These are phyloP conservation scores for Anser brachyrhynchus DNA, from an alignment of 2,113 vertebrate species.

Conservation along the genomic window DNA sequence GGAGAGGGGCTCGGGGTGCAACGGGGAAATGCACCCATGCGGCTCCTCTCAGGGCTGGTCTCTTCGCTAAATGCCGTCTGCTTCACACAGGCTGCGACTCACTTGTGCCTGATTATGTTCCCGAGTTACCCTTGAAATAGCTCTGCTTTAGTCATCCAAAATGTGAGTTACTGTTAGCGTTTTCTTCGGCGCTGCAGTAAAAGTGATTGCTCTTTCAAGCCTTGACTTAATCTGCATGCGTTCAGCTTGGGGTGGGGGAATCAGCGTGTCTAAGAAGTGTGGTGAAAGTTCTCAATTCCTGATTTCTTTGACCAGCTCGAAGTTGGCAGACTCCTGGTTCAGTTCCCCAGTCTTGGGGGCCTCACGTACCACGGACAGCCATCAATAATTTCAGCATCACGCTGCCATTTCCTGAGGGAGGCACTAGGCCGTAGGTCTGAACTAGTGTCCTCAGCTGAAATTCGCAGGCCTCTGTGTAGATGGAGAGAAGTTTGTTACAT, in stretches of 20 bases:
- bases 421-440: conserved; percentile 42
- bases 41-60: neutral
- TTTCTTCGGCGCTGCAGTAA: neutral
- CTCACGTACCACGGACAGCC: neutral
- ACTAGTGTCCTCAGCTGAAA: conserved; percentile 55
- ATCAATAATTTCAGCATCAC: conserved; percentile 49
- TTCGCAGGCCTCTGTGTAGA: neutral
- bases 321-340: neutral
- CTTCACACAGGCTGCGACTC: neutral
- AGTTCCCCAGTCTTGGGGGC: neutral
- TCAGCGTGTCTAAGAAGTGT: neutral
- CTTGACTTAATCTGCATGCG: neutral
- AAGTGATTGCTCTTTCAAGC: neutral
- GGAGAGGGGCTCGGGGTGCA: neutral
- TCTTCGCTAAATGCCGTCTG: neutral
- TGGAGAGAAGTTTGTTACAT: conserved; percentile 41
- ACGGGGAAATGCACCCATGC: neutral
- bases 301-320: neutral
- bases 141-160: neutral
- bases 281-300: neutral
- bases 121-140: conserved; percentile 7
- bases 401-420: conserved; percentile 49
- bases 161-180: neutral
- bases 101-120: neutral
- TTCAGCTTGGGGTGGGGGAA: neutral